A percentile compares a stretch with the other conserved stretches of the same genome.
Evolutionary conservation across 2,797 vertebrate species (phyloP).

Genomic region (Onychomys torridus): DNA sequence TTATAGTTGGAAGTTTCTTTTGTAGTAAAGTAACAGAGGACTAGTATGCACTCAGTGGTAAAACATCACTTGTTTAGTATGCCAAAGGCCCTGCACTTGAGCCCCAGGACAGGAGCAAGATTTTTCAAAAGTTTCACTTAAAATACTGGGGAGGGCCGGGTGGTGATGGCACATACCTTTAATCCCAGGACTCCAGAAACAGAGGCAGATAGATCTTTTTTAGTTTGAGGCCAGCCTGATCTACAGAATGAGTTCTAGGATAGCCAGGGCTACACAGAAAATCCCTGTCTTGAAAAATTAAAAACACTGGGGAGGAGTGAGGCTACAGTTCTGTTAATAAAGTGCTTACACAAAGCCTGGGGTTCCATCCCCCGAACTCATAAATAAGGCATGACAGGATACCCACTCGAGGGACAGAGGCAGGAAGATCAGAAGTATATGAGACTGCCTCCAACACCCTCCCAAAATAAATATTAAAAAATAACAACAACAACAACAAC

Average conservation of each 20-base stretch:
- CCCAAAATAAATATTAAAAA: neutral
- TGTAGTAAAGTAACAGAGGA: neutral
- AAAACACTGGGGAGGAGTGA: neutral
- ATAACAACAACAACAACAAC: neutral
- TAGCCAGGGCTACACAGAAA: neutral
- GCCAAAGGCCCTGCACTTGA: neutral
- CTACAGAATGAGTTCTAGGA: neutral
- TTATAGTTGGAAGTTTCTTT: neutral
- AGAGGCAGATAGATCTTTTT: neutral
- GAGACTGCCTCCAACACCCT: neutral
- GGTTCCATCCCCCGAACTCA: neutral
- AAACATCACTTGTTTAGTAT: neutral
- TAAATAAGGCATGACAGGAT: neutral
- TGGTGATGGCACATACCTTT: neutral
- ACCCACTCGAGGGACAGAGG: neutral
- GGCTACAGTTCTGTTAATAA: neutral
- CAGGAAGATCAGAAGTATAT: neutral
- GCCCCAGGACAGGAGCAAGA: neutral
- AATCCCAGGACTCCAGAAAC: neutral
- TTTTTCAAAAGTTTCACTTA: neutral
- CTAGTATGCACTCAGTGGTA: neutral
- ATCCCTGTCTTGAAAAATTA: neutral
- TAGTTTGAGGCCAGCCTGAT: neutral
- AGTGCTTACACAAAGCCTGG: neutral
- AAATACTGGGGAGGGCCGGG: neutral